Percentiles rank a stretch among this genome's conserved stretches.
Evolutionary conservation across 2,888 invertebrate genomes (phyloP).

Genomic region (Cremastinae sp.): DNA sequence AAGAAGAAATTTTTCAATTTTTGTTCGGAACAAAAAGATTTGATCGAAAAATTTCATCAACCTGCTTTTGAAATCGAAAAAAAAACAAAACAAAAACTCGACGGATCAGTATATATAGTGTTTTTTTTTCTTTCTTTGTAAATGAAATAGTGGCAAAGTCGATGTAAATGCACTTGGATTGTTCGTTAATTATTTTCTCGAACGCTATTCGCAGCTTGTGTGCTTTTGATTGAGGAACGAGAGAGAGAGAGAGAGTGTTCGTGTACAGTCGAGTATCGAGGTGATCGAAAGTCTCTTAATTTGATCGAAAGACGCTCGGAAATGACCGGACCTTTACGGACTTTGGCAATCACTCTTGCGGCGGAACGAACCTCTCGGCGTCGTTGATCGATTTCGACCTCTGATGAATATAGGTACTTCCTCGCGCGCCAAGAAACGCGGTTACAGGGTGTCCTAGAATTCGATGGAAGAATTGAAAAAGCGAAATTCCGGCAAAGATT

Average conservation of each 20-base stretch:
- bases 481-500: too few relatives aligned
- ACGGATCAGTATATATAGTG: too few relatives aligned
- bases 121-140: too few relatives aligned
- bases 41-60: too few relatives aligned
- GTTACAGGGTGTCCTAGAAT: background rate
- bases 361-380: constrained; percentile 9
- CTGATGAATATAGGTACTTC: background rate
- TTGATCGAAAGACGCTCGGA: constrained; percentile 28
- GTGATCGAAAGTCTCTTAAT: constrained; percentile 42
- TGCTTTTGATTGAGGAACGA: background rate
- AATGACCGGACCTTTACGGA: constrained; percentile 39
- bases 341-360: constrained; percentile 47
- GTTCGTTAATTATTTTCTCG: too few relatives aligned
- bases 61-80: too few relatives aligned
- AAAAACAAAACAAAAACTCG: too few relatives aligned
- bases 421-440: background rate
- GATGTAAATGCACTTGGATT: too few relatives aligned
- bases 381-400: constrained; percentile 51
- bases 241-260: background rate
- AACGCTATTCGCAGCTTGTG: background rate
- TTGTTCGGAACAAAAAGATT: background rate
- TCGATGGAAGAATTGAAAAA: too few relatives aligned
- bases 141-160: too few relatives aligned
- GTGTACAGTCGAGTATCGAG: background rate
- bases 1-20: background rate